phyloP scores from a whole-genome alignment of 2,113 vertebrate genomes.

The Parus major region DNA sequence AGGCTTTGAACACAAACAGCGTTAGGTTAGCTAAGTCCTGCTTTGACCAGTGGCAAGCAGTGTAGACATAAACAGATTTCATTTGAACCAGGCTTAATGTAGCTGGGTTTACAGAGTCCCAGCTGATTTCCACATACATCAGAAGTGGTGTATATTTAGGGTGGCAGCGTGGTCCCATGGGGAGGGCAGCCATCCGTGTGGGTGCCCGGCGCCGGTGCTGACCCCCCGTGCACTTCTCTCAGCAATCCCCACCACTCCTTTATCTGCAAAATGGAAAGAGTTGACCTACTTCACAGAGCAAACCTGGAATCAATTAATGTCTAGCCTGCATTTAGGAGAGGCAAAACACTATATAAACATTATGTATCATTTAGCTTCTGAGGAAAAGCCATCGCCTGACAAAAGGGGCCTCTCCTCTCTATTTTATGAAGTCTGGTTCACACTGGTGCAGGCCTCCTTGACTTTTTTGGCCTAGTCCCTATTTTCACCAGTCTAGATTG shows the following conservation, averaged over 20 bases:
- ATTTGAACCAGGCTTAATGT: constrained; percentile 22
- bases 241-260: not conserved
- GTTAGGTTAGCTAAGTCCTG: not conserved
- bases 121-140: not conserved
- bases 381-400: constrained; percentile 27
- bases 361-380: constrained; percentile 62
- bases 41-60: not conserved
- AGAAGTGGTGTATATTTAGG: not conserved
- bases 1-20: constrained; percentile 31
- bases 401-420: constrained; percentile 37
- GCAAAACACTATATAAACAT: constrained; percentile 60
- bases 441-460: not conserved
- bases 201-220: not conserved
- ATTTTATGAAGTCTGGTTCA: not conserved
- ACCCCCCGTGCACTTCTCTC: not conserved
- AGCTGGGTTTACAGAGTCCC: constrained; percentile 10
- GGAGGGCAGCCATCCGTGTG: not conserved
- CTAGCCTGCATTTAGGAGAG: constrained; percentile 53
- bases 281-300: constrained; percentile 7
- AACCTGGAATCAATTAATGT: constrained; percentile 68
- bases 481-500: not conserved
- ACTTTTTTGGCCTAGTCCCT: not conserved
- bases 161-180: not conserved
- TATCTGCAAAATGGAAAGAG: constrained; percentile 19
- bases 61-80: constrained; percentile 52